Percentiles rank a stretch among this genome's conserved stretches.
Evolutionary conservation across 2,888 invertebrate species (phyloP).

Genomic region (Conomelus anceps): DNA sequence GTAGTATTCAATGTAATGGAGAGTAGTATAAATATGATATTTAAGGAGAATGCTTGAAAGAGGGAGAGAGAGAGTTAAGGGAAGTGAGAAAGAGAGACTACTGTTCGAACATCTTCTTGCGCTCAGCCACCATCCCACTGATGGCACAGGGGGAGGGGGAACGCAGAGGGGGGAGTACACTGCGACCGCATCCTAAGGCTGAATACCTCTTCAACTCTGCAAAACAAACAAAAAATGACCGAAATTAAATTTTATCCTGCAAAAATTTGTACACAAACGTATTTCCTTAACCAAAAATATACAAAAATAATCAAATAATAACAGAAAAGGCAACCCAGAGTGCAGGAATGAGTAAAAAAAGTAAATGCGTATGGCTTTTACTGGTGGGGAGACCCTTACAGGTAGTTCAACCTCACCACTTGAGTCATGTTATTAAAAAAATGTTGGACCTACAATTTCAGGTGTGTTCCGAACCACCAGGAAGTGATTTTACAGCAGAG

Average conservation of each 20-base stretch:
- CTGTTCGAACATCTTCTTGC: conserved; percentile 60
- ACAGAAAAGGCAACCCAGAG: too few species aligned
- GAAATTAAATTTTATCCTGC: conserved; percentile 22
- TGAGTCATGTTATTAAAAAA: too few species aligned
- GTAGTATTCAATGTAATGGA: too few species aligned
- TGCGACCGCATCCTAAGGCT: conserved; percentile 39
- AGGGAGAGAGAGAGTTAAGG: background rate
- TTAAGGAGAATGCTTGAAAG: too few species aligned
- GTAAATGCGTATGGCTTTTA: too few species aligned
- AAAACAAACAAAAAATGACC: conserved; percentile 36
- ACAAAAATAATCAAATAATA: conserved; percentile 11
- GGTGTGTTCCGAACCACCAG: too few species aligned
- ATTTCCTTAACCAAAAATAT: conserved; percentile 12
- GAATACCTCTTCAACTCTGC: conserved; percentile 53
- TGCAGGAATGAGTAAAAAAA: too few species aligned
- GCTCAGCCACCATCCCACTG: conserved; percentile 66
- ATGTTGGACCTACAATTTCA: too few species aligned
- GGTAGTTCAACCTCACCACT: too few species aligned
- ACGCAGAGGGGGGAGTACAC: conserved; percentile 31
- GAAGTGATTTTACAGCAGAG: too few species aligned
- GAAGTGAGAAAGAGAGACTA: background rate
- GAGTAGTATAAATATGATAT: too few species aligned
- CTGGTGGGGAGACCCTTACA: too few species aligned
- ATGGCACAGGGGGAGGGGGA: conserved; percentile 40
- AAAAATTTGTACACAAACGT: conserved; percentile 9